phyloP scores from a whole-genome alignment of 2,888 invertebrate species.

The Limnephilus lunatus region DNA sequence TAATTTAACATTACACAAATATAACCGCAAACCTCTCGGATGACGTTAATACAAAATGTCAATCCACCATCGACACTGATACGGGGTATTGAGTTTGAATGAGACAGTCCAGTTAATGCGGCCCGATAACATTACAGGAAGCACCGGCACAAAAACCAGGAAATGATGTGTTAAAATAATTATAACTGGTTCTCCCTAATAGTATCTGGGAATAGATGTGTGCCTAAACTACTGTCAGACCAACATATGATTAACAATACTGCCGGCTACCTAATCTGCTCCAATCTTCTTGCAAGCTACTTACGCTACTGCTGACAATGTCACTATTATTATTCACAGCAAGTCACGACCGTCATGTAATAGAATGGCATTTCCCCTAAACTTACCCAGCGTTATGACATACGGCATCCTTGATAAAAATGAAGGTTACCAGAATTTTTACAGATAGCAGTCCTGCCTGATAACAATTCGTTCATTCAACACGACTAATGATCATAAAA shows the following conservation, averaged over 20 bases:
- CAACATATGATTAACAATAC: neutral
- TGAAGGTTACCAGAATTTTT: neutral
- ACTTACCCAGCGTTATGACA: neutral
- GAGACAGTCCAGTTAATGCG: conserved; percentile 37
- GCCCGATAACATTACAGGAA: conserved; percentile 56
- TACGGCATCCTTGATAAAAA: neutral
- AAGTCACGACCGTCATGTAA: neutral
- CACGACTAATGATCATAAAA: conserved; percentile 4
- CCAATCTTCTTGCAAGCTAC: neutral
- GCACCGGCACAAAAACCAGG: conserved; percentile 56
- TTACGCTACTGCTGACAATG: neutral
- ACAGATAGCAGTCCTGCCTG: neutral
- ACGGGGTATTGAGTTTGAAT: conserved; percentile 50
- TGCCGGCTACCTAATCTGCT: neutral
- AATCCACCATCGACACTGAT: conserved; percentile 33
- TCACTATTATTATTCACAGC: neutral
- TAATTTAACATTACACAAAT: neutral
- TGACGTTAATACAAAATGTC: conserved; percentile 39
- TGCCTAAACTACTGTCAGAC: conserved; percentile 33
- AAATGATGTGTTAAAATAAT: conserved; percentile 54
- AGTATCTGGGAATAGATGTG: conserved; percentile 37
- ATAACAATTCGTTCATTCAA: conserved; percentile 26
- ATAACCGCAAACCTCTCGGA: conserved; percentile 41
- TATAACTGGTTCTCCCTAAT: conserved; percentile 16
- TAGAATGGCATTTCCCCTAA: neutral